These are phyloP conservation scores for Apis dorsata DNA, from an alignment of 1,140 invertebrate species.

Conservation along the genomic window DNA sequence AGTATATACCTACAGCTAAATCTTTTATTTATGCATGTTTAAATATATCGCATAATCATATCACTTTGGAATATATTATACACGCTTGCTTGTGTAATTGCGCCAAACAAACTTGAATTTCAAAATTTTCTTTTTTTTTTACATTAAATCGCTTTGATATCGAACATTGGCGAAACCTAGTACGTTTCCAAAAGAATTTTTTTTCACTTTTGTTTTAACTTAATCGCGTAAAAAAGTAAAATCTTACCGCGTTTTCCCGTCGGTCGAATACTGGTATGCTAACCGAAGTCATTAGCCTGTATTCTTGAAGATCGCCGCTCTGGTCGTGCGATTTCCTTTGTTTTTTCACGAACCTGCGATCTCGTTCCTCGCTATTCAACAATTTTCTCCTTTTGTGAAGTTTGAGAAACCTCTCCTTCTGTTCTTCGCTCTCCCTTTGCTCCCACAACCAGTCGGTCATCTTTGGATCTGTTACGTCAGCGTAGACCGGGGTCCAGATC, in stretches of 20 bases:
- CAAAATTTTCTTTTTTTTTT: neutral
- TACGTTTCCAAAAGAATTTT: neutral
- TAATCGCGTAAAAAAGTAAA: neutral
- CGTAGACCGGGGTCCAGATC: conserved; percentile 96
- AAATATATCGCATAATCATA: too few relatives aligned
- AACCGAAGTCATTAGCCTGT: conserved; percentile 93
- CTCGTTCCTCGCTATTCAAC: conserved; percentile 81
- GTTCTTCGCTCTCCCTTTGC: conserved; percentile 87
- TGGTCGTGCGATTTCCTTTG: conserved; percentile 80
- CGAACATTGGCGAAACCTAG: too few relatives aligned
- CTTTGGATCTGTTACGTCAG: conserved; percentile 92
- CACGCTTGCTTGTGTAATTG: too few relatives aligned
- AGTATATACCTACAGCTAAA: neutral
- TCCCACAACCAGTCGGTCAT: conserved; percentile 95
- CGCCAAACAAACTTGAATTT: neutral
- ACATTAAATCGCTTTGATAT: neutral
- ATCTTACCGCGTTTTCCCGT: conserved; percentile 87
- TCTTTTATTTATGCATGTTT: neutral
- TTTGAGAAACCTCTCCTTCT: conserved; percentile 85
- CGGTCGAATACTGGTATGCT: conserved; percentile 95
- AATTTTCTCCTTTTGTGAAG: conserved; percentile 81
- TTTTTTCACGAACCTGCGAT: conserved; percentile 79
- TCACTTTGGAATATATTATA: neutral
- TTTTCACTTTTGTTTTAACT: too few relatives aligned
- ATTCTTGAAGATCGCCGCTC: conserved; percentile 82